These are phyloP conservation scores for Atta texana DNA, from an alignment of 1,140 invertebrate species.

Conservation along the genomic window DNA sequence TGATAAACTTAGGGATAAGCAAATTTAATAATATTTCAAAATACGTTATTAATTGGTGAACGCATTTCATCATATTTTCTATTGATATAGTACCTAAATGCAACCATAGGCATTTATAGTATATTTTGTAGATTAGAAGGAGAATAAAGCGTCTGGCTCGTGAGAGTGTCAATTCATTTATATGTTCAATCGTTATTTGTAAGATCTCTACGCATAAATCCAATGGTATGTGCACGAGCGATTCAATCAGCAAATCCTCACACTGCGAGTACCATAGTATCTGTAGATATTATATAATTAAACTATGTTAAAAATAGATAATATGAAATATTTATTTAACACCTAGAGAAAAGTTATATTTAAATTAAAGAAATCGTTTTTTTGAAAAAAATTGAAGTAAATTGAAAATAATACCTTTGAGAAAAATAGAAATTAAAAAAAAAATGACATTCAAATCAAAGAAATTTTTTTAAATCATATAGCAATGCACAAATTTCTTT, in stretches of 20 bases:
- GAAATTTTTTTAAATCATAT: too few relatives aligned
- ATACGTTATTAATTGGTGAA: slow-evolving; percentile 66
- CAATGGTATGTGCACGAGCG: slow-evolving; percentile 79
- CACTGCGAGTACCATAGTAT: slow-evolving; percentile 79
- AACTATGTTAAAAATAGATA: not conserved
- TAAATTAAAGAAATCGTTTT: too few relatives aligned
- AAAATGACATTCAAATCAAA: too few relatives aligned
- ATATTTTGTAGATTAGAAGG: slow-evolving; percentile 70
- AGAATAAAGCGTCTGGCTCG: slow-evolving; percentile 69
- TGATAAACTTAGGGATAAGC: slow-evolving; percentile 45
- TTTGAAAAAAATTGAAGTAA: too few relatives aligned
- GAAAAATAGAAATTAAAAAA: too few relatives aligned
- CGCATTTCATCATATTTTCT: slow-evolving; percentile 12
- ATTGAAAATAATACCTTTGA: too few relatives aligned
- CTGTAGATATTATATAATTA: slow-evolving; percentile 61
- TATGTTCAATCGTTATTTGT: slow-evolving; percentile 70
- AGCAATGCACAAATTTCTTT: too few relatives aligned
- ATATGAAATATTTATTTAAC: too few relatives aligned
- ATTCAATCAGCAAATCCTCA: slow-evolving; percentile 79
- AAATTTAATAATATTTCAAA: slow-evolving; percentile 75
- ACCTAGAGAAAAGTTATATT: too few relatives aligned
- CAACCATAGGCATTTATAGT: slow-evolving; percentile 60
- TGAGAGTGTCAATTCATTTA: slow-evolving; percentile 73
- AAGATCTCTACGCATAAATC: slow-evolving; percentile 81
- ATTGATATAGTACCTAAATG: slow-evolving; percentile 62